Base-by-base conservation (phyloP, 2,797 vertebrate genomes). In the Orestias chungarensis region DNA sequence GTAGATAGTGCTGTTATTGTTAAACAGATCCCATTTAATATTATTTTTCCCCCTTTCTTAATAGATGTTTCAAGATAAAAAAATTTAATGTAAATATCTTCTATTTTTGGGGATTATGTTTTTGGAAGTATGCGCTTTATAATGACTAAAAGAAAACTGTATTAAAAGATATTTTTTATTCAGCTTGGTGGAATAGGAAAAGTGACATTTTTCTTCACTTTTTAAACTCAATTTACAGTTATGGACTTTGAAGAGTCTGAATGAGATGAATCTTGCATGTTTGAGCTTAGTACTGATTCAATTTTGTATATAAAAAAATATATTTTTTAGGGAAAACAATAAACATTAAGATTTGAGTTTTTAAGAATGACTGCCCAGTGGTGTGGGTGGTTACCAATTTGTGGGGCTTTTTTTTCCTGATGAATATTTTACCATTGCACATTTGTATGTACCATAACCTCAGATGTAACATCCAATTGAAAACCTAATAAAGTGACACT, bases 401-500 rank as follows among this genome's bases (percentile, higher is more conserved):
- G 33, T 80, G 69, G 64, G 35, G 65, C 42, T 83, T 78, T 66
- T 29, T n/a, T n/a, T n/a, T n/a, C n/a, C n/a, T n/a, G n/a, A n/a
- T n/a, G n/a, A n/a, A n/a, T n/a, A n/a, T n/a, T n/a, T n/a, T n/a
- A n/a, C n/a, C n/a, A n/a, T 7, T 42, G 23, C 29, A 47, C 47
- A 43, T 68, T 80, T 69, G 66, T 75, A 47, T 83, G 66, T 79
- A 85, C 67, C 76, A 54, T 59, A 66, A 66, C 79, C n/a, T 65
- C 44, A 70, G 44, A 74, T 87, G 64, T 80, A 73, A 82, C 38
- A 71, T 88, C 25, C 75, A 66, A 68, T 79, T 85, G 86, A 82
- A 82, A 25, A 79, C 31, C 55, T 61, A 92, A 92, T 93, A 64
- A 91, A 93, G 90, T 64, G 10, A 78, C n/a, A 38, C 31, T 79